phyloP scores from a whole-genome alignment of 2,888 invertebrate species.

The Notodonta dromedarius region DNA sequence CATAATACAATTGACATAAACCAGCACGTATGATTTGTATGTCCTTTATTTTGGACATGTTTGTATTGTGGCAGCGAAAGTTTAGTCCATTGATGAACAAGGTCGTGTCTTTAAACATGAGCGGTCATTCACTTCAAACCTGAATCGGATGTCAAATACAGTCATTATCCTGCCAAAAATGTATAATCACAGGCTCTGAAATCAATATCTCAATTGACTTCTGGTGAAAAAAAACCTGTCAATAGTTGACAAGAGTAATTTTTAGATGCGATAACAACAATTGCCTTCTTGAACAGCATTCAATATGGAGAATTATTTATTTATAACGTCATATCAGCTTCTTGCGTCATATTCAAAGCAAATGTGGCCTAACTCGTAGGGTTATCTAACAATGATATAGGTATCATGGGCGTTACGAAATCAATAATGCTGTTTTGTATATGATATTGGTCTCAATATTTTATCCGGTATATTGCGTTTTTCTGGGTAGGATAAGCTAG shows the following conservation, averaged over 20 bases:
- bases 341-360: background rate
- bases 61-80: background rate
- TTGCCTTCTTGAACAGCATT: too few species aligned
- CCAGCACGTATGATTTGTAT: background rate
- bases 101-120: background rate
- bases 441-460: background rate
- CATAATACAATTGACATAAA: conserved; percentile 1
- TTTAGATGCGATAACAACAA: too few species aligned
- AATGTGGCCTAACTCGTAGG: background rate
- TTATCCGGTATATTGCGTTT: background rate
- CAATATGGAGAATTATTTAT: too few species aligned
- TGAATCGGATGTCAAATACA: too few species aligned
- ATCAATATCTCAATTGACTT: too few species aligned
- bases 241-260: too few species aligned
- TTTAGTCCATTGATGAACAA: background rate
- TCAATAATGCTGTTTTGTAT: background rate
- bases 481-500: background rate
- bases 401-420: background rate
- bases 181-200: too few species aligned
- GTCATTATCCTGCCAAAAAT: too few species aligned
- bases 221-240: too few species aligned
- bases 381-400: background rate
- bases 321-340: too few species aligned
- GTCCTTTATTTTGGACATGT: background rate
- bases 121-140: too few species aligned